These are phyloP conservation scores for Schizaphis graminum DNA, from an alignment of 2,888 invertebrate species.

Conservation along the genomic window DNA sequence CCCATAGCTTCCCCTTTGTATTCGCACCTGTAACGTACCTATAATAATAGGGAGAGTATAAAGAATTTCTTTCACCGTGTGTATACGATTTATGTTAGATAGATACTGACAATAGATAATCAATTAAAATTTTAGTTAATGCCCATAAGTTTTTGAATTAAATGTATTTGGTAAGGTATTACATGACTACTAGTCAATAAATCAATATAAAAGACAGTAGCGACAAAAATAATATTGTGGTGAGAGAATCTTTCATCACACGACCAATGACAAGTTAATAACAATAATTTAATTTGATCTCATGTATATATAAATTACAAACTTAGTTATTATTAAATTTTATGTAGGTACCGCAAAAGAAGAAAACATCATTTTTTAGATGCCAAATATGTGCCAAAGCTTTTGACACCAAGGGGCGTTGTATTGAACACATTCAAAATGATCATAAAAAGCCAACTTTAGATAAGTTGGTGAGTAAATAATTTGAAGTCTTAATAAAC, in stretches of 20 bases:
- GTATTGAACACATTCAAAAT: conserved; percentile 66
- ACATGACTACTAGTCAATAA: neutral
- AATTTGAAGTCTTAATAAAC: neutral
- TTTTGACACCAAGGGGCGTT: conserved; percentile 65
- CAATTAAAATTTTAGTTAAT: neutral
- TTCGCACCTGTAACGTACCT: no score
- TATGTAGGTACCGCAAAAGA: neutral
- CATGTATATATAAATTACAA: neutral
- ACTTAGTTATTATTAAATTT: neutral
- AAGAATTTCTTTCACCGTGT: neutral
- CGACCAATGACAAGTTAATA: no score
- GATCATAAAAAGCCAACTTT: conserved; percentile 50
- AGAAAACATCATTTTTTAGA: conserved; percentile 58
- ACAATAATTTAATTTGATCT: no score
- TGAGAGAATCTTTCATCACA: conserved; percentile 15
- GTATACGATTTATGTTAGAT: neutral
- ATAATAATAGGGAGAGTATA: no score
- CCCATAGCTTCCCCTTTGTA: no score
- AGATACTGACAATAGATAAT: conserved; percentile 33
- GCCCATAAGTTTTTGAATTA: neutral
- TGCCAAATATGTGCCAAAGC: conserved; percentile 67
- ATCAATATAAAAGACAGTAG: neutral
- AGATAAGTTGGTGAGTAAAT: neutral
- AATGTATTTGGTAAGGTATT: neutral
- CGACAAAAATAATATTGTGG: conserved; percentile 8